Conservation (phyloP, 2,888 invertebrate genomes). For the Podabrus alpinus region DNA sequence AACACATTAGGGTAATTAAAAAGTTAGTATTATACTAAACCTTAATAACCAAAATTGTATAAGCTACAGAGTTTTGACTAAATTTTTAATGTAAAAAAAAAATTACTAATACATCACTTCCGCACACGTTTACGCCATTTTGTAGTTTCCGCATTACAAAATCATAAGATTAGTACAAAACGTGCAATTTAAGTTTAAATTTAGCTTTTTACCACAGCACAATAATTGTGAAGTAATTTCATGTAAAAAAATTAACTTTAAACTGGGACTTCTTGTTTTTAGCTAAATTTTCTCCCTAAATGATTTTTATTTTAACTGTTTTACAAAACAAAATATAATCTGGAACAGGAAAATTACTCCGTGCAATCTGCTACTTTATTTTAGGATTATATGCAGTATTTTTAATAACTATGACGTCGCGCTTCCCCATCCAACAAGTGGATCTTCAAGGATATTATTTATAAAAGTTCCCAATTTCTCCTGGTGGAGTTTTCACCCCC, state of each 20-base stretch:
- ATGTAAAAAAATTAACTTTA: neutral
- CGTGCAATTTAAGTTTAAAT: neutral
- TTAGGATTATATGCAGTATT: neutral
- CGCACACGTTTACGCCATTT: neutral
- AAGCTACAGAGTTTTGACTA: neutral
- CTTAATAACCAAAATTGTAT: neutral
- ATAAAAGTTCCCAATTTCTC: too few relatives aligned
- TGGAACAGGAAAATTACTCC: neutral
- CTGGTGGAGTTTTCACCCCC: too few relatives aligned
- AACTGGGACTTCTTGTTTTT: neutral
- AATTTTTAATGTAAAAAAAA: neutral
- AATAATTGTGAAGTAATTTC: neutral
- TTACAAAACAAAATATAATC: neutral
- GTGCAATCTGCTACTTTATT: neutral
- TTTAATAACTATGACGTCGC: too few relatives aligned
- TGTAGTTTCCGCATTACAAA: neutral
- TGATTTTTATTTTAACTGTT: neutral
- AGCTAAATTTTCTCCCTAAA: neutral
- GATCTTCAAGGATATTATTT: too few relatives aligned
- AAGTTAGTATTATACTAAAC: neutral
- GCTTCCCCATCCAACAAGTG: too few relatives aligned
- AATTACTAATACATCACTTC: neutral
- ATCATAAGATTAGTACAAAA: neutral
- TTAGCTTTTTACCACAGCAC: neutral
- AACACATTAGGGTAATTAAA: neutral